Evolutionary conservation across 2,113 vertebrate genomes (phyloP).

Genomic region (Hippocampus zosterae): DNA sequence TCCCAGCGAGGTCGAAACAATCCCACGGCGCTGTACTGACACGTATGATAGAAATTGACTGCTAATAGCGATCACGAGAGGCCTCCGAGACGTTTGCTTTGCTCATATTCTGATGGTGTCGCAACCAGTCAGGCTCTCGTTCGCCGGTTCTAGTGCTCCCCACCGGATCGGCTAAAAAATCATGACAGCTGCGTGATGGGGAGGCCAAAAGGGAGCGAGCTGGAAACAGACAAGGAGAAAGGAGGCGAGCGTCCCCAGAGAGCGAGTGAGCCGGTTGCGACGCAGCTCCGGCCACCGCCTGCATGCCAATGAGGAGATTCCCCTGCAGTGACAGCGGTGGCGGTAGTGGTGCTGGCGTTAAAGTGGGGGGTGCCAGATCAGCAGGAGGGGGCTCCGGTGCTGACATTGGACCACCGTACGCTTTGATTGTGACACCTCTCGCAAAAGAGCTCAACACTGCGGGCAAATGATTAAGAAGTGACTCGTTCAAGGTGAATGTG

Average conservation of each 20-base stretch:
- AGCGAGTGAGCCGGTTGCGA: slow-evolving; percentile 61
- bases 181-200: slow-evolving; percentile 60
- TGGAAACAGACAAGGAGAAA: slow-evolving; percentile 56
- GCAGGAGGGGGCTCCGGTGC: slow-evolving; percentile 40
- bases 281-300: slow-evolving; percentile 57
- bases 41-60: background rate
- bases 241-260: slow-evolving; percentile 62
- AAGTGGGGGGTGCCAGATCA: slow-evolving; percentile 24
- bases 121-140: slow-evolving; percentile 37
- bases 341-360: background rate
- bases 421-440: slow-evolving; percentile 35
- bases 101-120: slow-evolving; percentile 44
- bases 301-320: slow-evolving; percentile 76
- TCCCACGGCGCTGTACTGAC: slow-evolving; percentile 15
- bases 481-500: slow-evolving; percentile 19
- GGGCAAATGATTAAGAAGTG: slow-evolving; percentile 5
- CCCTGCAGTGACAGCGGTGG: slow-evolving; percentile 55
- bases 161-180: slow-evolving; percentile 43
- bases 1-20: slow-evolving; percentile 17
- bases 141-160: slow-evolving; percentile 19
- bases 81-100: slow-evolving; percentile 45
- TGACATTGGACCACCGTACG: slow-evolving; percentile 49
- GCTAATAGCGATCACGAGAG: slow-evolving; percentile 40
- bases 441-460: slow-evolving; percentile 27
- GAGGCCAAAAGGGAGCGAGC: slow-evolving; percentile 23